A percentile compares a stretch with the other conserved stretches of the same genome.
These are phyloP conservation scores for Cotesia chilonis DNA, from an alignment of 1,140 invertebrate genomes.

Conservation along the genomic window DNA sequence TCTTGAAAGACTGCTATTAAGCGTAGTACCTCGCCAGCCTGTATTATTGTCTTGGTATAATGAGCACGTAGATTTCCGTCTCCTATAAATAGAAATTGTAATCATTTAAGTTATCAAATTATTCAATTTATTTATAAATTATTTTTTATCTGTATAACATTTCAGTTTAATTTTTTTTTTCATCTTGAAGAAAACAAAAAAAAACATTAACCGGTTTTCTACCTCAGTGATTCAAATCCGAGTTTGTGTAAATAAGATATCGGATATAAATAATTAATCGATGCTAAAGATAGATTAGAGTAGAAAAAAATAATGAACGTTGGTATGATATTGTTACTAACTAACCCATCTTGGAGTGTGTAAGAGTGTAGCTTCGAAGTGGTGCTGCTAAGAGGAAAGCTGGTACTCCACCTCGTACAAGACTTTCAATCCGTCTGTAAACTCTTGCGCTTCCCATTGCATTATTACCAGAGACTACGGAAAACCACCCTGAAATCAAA, in stretches of 20 bases:
- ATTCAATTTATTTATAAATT: conserved; percentile 6
- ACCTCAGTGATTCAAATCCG: too few species aligned
- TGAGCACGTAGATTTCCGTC: conserved; percentile 63
- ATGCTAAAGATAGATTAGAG: conserved; percentile 19
- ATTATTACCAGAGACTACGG: conserved; percentile 64
- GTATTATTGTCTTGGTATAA: conserved; percentile 64
- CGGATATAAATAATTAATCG: background rate
- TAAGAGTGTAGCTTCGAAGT: conserved; percentile 61
- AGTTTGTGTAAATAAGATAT: background rate
- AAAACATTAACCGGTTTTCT: background rate
- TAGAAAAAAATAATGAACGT: conserved; percentile 3
- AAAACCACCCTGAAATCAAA: conserved; percentile 65
- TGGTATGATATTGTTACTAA: conserved; percentile 35
- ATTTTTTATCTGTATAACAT: conserved; percentile 3
- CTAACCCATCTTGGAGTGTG: conserved; percentile 65
- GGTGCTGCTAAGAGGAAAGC: conserved; percentile 62
- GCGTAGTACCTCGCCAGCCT: conserved; percentile 62
- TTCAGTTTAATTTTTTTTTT: background rate
- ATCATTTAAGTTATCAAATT: too few species aligned
- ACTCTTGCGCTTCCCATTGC: conserved; percentile 58
- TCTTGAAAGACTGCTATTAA: conserved; percentile 66
- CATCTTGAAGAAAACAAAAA: background rate
- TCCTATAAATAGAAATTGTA: conserved; percentile 47
- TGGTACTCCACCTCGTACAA: conserved; percentile 62
- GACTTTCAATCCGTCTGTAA: conserved; percentile 61